These are phyloP conservation scores for Urocolius indicus DNA, from an alignment of 2,113 vertebrate species.

Conservation along the genomic window DNA sequence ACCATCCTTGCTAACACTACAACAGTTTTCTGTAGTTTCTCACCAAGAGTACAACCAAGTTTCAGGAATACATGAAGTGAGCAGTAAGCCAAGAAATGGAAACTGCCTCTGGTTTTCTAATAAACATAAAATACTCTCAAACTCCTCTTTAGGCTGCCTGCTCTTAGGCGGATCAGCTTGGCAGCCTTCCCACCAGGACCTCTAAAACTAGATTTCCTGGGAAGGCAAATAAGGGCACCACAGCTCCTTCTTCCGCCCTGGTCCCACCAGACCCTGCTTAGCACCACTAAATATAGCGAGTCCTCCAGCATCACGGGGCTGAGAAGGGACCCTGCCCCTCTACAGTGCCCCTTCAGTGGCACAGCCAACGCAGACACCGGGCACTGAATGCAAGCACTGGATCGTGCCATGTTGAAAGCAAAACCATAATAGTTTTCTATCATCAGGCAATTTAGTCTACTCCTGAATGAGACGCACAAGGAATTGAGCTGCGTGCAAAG, in stretches of 20 bases:
- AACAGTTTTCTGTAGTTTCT: not conserved
- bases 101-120: not conserved
- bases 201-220: not conserved
- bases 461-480: fast-evolving
- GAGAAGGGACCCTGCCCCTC: fast-evolving
- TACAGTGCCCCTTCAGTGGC: not conserved
- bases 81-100: not conserved
- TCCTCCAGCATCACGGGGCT: fast-evolving
- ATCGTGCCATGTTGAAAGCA: not conserved
- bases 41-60: not conserved
- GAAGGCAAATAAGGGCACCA: not conserved
- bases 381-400: not conserved
- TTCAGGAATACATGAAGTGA: not conserved
- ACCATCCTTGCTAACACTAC: not conserved
- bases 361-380: not conserved
- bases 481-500: not conserved
- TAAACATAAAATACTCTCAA: not conserved
- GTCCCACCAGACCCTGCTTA: not conserved
- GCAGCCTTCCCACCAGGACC: not conserved
- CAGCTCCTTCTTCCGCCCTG: fast-evolving
- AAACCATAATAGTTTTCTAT: not conserved
- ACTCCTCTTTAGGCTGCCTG: not conserved
- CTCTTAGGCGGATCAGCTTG: not conserved
- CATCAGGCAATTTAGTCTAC: not conserved
- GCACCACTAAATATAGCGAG: fast-evolving